Evolutionary conservation across 1,140 invertebrate genomes (phyloP), one percentile per base, ranked within the genome.

Genomic region (Drosophila pallidifrons): DNA sequence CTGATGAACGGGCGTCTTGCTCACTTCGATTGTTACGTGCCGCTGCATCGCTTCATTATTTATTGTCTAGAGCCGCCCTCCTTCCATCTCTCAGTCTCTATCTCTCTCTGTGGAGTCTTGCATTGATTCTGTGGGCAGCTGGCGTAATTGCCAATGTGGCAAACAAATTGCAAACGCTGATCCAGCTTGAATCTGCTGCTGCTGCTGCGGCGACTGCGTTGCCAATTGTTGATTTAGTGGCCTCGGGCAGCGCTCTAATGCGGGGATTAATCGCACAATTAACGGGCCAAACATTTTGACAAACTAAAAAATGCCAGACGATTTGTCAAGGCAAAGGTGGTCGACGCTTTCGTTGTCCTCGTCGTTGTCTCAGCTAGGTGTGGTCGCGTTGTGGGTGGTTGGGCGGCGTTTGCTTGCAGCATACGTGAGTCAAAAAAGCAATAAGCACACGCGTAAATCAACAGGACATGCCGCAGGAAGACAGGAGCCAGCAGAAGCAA

Each of bases 371-470:
- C 38, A 52, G 64, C 71, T 43, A 75, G 72, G 66, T 70, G 71
- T 46, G 66, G 38, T 47, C 65, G 61, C 20, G 65, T 79, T 58
- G 67, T 71, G 73, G 68, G 68, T 52, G 67, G 68, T 45, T 69
- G 59, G 64, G 66, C 72, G 59, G 59, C 75, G 20, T 0, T 52
- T 38, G 16, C 52, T 11, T 32, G 70, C 49, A 20, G 20, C 38
- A 49, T 2, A 25, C 38, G 46, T 45, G 55, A 25, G 79, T 66
- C 66, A 79, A 75, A 75, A 87, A 78, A 78, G 83, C 83, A 89
- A 88, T 88, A 88, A 89, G 83, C 85, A 73, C 67, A 52, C 47
- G 71, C 77, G 83, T 88, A 88, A 88, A 89, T 88, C 83, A 88
- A 89, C 83, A 78, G 85, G 80, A 88, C 85, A 88, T 75, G 77